Conservation (phyloP, 2,888 invertebrate species). For the Euspilapteryx auroguttella region DNA sequence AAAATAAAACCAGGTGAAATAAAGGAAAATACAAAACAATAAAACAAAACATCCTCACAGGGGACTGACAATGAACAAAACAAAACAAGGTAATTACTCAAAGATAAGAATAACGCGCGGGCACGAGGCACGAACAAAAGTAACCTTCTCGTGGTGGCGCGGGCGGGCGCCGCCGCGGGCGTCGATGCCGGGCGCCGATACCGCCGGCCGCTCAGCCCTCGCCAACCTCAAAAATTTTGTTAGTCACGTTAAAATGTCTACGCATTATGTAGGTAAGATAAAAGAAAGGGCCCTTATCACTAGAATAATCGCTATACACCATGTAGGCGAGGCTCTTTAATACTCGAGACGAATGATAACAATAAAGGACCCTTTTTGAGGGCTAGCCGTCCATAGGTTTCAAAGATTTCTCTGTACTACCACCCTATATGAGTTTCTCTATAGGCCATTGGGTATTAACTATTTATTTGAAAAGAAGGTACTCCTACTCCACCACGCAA, state of each 20-base stretch:
- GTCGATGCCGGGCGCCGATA: constrained; percentile 12
- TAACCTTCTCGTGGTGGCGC: constrained; percentile 6
- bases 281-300: constrained; percentile 30
- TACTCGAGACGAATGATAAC: constrained; percentile 1
- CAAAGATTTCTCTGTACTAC: too few relatives aligned
- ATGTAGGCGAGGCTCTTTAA: constrained; percentile 4
- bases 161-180: constrained; percentile 8
- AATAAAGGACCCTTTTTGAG: too few relatives aligned
- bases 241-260: constrained; percentile 30
- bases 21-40: constrained; percentile 12
- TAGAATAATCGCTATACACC: constrained; percentile 14
- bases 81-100: constrained; percentile 40
- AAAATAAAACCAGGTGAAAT: too few relatives aligned
- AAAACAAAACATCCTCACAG: constrained; percentile 19
- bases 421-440: too few relatives aligned
- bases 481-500: too few relatives aligned
- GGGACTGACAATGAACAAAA: constrained; percentile 24
- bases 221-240: constrained; percentile 19
- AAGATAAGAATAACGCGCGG: constrained; percentile 36
- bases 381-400: too few relatives aligned
- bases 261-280: constrained; percentile 19
- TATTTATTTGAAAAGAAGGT: too few relatives aligned
- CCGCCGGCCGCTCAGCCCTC: constrained; percentile 12
- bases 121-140: constrained; percentile 21
- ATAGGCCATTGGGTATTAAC: too few relatives aligned